Conservation (phyloP, 2,888 invertebrate species). For the Drosophila helvetica region DNA sequence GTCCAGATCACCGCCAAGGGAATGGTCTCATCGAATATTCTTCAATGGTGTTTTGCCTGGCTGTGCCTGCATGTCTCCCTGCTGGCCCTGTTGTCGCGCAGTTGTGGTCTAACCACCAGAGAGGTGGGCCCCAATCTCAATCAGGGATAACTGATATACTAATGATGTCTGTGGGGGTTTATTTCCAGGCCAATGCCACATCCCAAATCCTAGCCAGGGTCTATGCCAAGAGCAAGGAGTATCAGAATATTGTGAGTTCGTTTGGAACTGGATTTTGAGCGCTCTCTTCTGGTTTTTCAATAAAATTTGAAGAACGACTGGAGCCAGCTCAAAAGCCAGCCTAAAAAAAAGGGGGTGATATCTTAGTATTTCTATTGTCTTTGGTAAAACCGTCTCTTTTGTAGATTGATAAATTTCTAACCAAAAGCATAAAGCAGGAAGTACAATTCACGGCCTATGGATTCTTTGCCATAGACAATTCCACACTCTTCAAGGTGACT, state of each 20-base stretch:
- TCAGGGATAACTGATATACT: background rate
- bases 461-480: conserved; percentile 83
- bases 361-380: background rate
- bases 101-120: conserved; percentile 76
- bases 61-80: conserved; percentile 71
- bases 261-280: too few relatives aligned
- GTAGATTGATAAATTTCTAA: conserved; percentile 83
- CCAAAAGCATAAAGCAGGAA: conserved; percentile 83
- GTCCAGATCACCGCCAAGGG: conserved; percentile 79
- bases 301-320: too few relatives aligned
- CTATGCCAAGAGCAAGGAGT: conserved; percentile 80
- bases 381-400: background rate
- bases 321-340: too few relatives aligned
- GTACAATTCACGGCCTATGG: conserved; percentile 83
- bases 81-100: conserved; percentile 71
- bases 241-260: conserved; percentile 80
- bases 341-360: too few relatives aligned
- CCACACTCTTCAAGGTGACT: conserved; percentile 82
- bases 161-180: conserved; percentile 7
- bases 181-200: conserved; percentile 81
- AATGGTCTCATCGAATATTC: conserved; percentile 62
- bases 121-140: conserved; percentile 71
- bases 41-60: conserved; percentile 77
- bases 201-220: conserved; percentile 81
- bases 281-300: too few relatives aligned